Conservation (phyloP, 2,797 vertebrate genomes). For the Mormyrops boulengeri region DNA sequence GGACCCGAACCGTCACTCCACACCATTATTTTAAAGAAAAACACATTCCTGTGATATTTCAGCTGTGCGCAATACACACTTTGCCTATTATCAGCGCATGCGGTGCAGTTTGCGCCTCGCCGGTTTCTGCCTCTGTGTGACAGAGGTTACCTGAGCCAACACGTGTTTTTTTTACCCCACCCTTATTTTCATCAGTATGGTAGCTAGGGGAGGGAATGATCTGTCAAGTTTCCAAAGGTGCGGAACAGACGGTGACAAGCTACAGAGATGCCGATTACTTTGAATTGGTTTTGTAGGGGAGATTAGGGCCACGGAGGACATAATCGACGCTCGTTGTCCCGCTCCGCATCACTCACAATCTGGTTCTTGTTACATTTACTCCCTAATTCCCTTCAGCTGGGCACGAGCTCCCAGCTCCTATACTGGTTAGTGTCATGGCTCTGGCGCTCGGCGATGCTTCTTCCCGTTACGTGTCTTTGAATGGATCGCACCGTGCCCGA, state of each 20-base stretch:
- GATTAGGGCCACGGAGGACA: slow-evolving; percentile 31
- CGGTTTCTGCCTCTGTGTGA: background rate
- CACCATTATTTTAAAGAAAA: background rate
- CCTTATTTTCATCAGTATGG: background rate
- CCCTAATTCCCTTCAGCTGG: background rate
- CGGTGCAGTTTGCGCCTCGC: background rate
- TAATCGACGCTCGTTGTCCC: slow-evolving; percentile 39
- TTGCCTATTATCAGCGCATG: background rate
- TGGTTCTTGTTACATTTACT: background rate
- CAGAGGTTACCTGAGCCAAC: background rate
- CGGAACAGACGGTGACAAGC: background rate
- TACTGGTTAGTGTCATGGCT: background rate
- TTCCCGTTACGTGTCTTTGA: background rate
- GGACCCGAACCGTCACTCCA: background rate
- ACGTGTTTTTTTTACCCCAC: background rate
- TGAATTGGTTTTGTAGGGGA: slow-evolving; percentile 33
- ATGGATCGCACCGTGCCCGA: background rate
- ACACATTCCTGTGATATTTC: no score
- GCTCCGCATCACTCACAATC: background rate
- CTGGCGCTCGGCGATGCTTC: background rate
- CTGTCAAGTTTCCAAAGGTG: slow-evolving; percentile 28
- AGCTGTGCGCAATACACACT: background rate
- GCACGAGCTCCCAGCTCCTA: background rate
- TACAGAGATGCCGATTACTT: slow-evolving; percentile 27
- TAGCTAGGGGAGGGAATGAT: background rate